Percentiles rank a stretch among this genome's conserved stretches.
Conservation (phyloP, 1,140 invertebrate species). For the Aphidius gifuensis region DNA sequence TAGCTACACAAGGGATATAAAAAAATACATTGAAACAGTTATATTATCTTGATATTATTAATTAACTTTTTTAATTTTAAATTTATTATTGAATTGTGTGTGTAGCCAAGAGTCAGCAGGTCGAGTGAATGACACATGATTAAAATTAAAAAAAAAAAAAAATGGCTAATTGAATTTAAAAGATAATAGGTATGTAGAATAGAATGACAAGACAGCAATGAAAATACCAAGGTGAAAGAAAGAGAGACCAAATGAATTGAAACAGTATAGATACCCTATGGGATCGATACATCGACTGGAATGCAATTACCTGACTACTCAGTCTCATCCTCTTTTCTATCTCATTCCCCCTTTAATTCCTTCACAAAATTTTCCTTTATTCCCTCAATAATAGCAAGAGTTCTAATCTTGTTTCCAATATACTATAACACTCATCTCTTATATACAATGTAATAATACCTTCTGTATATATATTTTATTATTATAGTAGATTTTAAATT, state of each 20-base stretch:
- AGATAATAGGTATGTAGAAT: conserved; percentile 28
- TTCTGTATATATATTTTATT: no score
- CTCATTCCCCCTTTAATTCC: conserved; percentile 10
- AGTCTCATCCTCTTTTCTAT: conserved; percentile 12
- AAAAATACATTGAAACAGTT: no score
- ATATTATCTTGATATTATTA: no score
- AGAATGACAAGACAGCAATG: conserved; percentile 14
- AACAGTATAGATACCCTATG: not conserved
- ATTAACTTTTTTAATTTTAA: no score
- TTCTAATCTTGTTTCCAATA: no score
- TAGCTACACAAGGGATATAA: no score
- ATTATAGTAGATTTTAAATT: no score
- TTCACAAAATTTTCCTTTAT: conserved; percentile 4
- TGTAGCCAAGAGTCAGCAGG: no score
- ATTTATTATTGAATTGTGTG: no score
- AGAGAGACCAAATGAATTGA: conserved; percentile 4
- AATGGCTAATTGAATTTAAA: conserved; percentile 30
- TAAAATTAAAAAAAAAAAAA: not conserved
- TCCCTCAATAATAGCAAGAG: not conserved
- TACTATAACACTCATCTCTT: no score
- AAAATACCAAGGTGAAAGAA: conserved; percentile 13
- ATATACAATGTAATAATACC: no score
- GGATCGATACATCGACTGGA: conserved; percentile 30
- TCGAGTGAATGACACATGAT: no score
- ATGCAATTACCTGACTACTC: conserved; percentile 30